Percentiles rank a stretch among this genome's conserved stretches.
Conservation (phyloP, 1,140 invertebrate genomes). For the Leptoteleia sp. region DNA sequence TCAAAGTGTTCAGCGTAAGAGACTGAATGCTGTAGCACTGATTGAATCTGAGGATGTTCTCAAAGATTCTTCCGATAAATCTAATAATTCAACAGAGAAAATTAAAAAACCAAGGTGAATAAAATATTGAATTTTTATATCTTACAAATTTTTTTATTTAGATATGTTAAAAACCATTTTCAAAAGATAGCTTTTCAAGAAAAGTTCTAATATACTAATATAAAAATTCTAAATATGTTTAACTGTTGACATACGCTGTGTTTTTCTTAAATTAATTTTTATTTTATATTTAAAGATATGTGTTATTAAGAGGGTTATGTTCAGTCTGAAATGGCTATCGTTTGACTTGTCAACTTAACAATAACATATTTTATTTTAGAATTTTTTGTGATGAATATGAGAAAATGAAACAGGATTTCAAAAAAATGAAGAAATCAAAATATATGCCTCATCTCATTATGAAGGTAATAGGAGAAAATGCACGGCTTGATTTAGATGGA, state of each 20-base stretch:
- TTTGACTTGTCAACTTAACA: too few relatives aligned
- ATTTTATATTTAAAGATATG: too few relatives aligned
- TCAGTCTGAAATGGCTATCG: too few relatives aligned
- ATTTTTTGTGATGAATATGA: conserved; percentile 80
- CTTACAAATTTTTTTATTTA: too few relatives aligned
- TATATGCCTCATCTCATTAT: conserved; percentile 83
- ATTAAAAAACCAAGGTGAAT: conserved; percentile 40
- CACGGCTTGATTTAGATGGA: conserved; percentile 79
- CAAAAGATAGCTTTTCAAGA: too few relatives aligned
- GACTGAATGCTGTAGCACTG: neutral
- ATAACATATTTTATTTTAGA: conserved; percentile 23
- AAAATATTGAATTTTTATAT: conserved; percentile 1
- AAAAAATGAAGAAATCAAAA: conserved; percentile 82
- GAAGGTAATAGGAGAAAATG: conserved; percentile 83
- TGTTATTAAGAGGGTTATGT: too few relatives aligned
- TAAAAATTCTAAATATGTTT: too few relatives aligned
- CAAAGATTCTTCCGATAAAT: neutral
- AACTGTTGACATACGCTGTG: too few relatives aligned
- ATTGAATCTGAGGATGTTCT: neutral
- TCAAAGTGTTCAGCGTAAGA: conserved; percentile 28
- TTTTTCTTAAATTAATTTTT: too few relatives aligned
- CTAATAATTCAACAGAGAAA: neutral
- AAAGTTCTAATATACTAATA: too few relatives aligned
- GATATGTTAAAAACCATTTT: too few relatives aligned
- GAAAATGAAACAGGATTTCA: conserved; percentile 82